These are phyloP conservation scores for Euzetes globulus DNA, from an alignment of 2,888 invertebrate genomes.

Conservation along the genomic window DNA sequence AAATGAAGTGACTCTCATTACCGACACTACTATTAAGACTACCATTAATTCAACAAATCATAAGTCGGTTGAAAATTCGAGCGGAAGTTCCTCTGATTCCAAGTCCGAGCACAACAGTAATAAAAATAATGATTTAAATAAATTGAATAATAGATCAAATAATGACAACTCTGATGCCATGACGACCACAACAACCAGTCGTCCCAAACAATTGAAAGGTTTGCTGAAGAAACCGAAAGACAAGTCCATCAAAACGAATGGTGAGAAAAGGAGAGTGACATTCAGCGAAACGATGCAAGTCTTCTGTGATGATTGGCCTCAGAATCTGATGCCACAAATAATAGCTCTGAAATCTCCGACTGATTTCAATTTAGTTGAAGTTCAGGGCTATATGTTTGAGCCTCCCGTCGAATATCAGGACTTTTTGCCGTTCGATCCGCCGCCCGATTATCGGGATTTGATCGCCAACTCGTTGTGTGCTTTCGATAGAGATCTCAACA, in stretches of 20 bases:
- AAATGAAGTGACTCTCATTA: constrained; percentile 1
- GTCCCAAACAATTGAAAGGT: constrained; percentile 30
- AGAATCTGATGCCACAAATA: constrained; percentile 38
- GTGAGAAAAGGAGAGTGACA: constrained; percentile 41
- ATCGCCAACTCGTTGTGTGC: constrained; percentile 31
- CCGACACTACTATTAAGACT: background rate
- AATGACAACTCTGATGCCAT: background rate
- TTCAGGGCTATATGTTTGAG: constrained; percentile 41
- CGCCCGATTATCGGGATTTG: constrained; percentile 37
- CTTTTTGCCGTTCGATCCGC: constrained; percentile 37
- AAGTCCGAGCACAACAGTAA: background rate
- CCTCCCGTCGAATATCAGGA: constrained; percentile 42
- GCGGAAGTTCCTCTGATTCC: background rate
- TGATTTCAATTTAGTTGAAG: constrained; percentile 39
- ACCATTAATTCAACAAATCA: background rate
- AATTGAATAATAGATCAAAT: background rate
- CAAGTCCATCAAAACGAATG: too few species aligned
- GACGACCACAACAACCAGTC: background rate
- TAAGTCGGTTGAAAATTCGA: background rate
- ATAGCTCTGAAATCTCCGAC: constrained; percentile 39
- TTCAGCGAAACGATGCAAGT: constrained; percentile 42
- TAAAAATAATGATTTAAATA: background rate
- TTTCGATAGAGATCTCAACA: constrained; percentile 27
- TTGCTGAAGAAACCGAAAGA: constrained; percentile 30
- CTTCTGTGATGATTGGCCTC: constrained; percentile 41